Conservation (phyloP, 2,797 vertebrate species). For the Acanthopagrus latus region DNA sequence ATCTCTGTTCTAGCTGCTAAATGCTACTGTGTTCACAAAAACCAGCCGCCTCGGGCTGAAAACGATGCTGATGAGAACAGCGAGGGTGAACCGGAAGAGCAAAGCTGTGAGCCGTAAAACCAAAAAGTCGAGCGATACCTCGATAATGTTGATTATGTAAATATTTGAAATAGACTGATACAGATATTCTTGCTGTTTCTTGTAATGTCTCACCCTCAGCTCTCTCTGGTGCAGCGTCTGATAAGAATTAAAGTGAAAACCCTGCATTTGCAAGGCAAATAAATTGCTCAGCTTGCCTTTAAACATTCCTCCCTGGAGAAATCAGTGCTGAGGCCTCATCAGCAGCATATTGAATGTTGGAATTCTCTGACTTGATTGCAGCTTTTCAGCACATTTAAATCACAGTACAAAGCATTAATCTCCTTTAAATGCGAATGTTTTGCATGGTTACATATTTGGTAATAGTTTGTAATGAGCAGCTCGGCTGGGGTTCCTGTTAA, state of each 20-base stretch:
- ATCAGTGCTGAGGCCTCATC: background rate
- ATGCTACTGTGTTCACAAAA: too few relatives aligned
- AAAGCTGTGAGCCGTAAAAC: too few relatives aligned
- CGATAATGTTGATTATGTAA: too few relatives aligned
- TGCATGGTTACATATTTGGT: background rate
- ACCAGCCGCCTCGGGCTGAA: too few relatives aligned
- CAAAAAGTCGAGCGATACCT: too few relatives aligned
- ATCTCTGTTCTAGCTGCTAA: too few relatives aligned
- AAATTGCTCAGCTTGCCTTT: background rate
- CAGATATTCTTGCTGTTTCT: background rate
- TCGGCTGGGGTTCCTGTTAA: background rate
- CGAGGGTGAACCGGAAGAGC: too few relatives aligned
- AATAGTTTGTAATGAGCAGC: background rate
- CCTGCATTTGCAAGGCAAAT: background rate
- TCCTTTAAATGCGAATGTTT: background rate
- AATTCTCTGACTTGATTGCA: background rate
- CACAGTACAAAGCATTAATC: background rate
- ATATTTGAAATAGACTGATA: too few relatives aligned
- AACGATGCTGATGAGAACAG: too few relatives aligned
- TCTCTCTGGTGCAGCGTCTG: background rate
- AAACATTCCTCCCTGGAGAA: background rate
- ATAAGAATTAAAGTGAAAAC: conserved; percentile 10
- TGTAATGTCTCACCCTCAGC: background rate
- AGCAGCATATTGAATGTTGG: background rate
- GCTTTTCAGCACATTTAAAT: background rate